Evolutionary conservation across 1,140 invertebrate species (phyloP).

Genomic region (silkworm (Bombyx mori)): DNA sequence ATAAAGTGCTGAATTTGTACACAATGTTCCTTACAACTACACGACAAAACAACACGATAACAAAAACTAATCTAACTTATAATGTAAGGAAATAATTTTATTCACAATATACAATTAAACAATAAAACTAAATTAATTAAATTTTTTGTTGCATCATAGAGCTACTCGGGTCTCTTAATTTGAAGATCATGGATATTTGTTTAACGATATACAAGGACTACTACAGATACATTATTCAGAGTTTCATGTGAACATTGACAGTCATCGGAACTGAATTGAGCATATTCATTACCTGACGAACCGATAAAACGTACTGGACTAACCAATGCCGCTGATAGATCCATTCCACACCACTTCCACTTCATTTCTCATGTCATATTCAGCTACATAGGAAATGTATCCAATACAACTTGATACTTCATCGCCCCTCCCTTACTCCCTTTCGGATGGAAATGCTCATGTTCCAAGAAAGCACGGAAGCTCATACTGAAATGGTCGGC

Average conservation of each 20-base stretch:
- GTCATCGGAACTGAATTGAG: background rate
- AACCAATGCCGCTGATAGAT: slow-evolving; percentile 19
- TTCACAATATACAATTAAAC: too few species aligned
- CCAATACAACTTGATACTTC: slow-evolving; percentile 22
- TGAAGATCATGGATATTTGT: too few species aligned
- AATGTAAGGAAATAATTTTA: too few species aligned
- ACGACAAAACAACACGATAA: too few species aligned
- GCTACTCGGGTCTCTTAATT: too few species aligned
- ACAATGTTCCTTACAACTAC: too few species aligned
- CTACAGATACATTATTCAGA: too few species aligned
- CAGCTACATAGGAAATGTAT: slow-evolving; percentile 18
- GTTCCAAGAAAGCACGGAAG: slow-evolving; percentile 6
- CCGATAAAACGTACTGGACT: slow-evolving; percentile 17
- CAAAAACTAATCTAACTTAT: too few species aligned
- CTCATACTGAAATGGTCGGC: slow-evolving; percentile 11
- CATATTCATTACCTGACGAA: slow-evolving; percentile 11
- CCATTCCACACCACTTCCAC: slow-evolving; percentile 28
- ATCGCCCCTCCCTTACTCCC: slow-evolving; percentile 4
- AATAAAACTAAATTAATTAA: too few species aligned
- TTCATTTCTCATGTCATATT: slow-evolving; percentile 38
- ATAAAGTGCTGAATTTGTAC: too few species aligned
- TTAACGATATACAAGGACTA: too few species aligned
- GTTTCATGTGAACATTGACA: background rate
- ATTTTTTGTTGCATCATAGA: too few species aligned
- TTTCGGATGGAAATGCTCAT: background rate